Evolutionary conservation across 92 coral and sea anemone species (phyloP), one percentile per base, ranked within the genome.

Genomic region (Palythoa grandis): DNA sequence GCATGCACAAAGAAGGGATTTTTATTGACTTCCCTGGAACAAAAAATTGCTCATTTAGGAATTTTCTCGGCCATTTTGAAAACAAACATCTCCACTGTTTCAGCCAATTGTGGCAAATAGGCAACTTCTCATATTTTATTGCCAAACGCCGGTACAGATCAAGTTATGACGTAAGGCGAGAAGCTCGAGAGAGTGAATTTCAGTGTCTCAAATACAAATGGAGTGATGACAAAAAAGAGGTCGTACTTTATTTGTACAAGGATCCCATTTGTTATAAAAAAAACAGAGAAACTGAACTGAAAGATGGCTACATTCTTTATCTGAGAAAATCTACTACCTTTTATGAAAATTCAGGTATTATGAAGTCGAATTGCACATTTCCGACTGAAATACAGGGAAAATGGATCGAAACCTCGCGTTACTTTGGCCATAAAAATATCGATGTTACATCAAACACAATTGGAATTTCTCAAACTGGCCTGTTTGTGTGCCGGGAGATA

Each of bases 1-100:
- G 97, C 47, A 56, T 94, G 65, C 73, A 83, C 40, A 90, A 90
- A 74, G 97, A 94, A 52, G 97, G 97, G 13, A 65, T 94, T 52
- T 67, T 68, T 11, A 88, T 94, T 9, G 91, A 90, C 50, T 70
- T 90, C 19, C 79, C 88, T 11, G 78, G 68, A 8, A 39, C 61
- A 13, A 72, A 63, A 50, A 83, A 90, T 57, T 94, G 97, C 65
- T 90, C 79, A 29, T 80, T 80, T 80, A 74, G 53, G 11, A 80
- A 65, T 3, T 80, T 80, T 48, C 71, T 70, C 35, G 73, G 63
- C n/a, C 80, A 87, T 7, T 57, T 52, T 37, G 86, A 89, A 15
- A 38, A 92, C 20, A 82, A 72, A 2, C 85, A 80, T 40, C 69
- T 94, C 17, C 79, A 83, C 52, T 94, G 95, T 76, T 86, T 52